Conservation (phyloP, 2,888 invertebrate genomes). For the Metalampra italica region DNA sequence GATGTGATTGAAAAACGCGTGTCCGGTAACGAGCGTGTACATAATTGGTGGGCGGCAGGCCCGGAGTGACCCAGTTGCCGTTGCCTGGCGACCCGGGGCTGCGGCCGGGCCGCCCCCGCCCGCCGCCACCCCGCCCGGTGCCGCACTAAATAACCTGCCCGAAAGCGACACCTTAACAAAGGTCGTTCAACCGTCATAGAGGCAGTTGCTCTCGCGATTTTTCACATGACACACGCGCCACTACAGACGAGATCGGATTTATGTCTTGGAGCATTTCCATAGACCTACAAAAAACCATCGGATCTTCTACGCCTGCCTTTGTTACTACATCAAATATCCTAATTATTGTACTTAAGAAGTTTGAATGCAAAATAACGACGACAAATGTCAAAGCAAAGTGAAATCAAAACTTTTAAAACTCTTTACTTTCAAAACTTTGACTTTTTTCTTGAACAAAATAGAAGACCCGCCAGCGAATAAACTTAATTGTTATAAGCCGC, state of each 20-base stretch:
- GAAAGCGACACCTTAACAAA: slow-evolving; percentile 76
- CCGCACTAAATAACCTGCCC: slow-evolving; percentile 75
- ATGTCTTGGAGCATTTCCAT: slow-evolving; percentile 3
- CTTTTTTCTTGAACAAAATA: slow-evolving; percentile 47
- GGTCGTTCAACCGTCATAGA: slow-evolving; percentile 75
- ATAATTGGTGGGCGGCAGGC: slow-evolving; percentile 74
- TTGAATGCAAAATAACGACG: too few species aligned
- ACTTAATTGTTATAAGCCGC: slow-evolving; percentile 77
- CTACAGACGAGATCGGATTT: slow-evolving; percentile 11
- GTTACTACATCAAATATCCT: too few species aligned
- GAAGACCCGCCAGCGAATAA: slow-evolving; percentile 69
- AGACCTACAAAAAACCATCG: not conserved
- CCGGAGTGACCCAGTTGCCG: slow-evolving; percentile 76
- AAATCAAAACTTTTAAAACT: not conserved
- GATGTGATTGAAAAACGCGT: slow-evolving; percentile 80
- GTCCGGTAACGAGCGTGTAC: slow-evolving; percentile 79
- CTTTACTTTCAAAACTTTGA: slow-evolving; percentile 18
- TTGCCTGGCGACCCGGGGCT: slow-evolving; percentile 67
- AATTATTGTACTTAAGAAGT: too few species aligned
- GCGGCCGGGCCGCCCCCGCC: slow-evolving; percentile 33
- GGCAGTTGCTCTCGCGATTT: slow-evolving; percentile 46
- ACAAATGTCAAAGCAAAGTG: not conserved
- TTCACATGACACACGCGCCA: slow-evolving; percentile 25
- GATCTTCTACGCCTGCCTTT: not conserved
- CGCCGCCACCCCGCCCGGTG: slow-evolving; percentile 31